phyloP scores from a whole-genome alignment of 2,888 invertebrate genomes.

The Eilema depressum region DNA sequence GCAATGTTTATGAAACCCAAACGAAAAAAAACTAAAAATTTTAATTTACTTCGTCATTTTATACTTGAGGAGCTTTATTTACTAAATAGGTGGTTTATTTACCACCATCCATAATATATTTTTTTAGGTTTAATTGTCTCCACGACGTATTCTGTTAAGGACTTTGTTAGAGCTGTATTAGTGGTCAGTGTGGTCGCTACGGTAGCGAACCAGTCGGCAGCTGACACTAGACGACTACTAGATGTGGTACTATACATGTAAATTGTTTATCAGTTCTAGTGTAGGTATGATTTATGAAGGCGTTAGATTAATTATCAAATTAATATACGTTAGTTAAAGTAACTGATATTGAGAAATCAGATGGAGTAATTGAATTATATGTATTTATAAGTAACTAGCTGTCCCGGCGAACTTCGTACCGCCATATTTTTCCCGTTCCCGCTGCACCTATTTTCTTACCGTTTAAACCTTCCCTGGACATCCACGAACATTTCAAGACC shows the following conservation, averaged over 20 bases:
- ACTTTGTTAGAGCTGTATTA: slow-evolving; percentile 61
- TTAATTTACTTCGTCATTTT: not conserved
- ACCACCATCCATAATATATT: not conserved
- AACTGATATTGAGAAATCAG: not conserved
- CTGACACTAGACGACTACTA: slow-evolving; percentile 76
- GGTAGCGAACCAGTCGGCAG: slow-evolving; percentile 78
- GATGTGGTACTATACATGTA: slow-evolving; percentile 72
- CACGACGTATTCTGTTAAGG: slow-evolving; percentile 51
- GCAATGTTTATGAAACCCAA: not conserved
- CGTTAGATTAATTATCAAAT: slow-evolving; percentile 58
- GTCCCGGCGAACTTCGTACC: too few relatives aligned
- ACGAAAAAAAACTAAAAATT: not conserved
- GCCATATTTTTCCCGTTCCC: too few relatives aligned
- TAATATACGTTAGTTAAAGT: slow-evolving; percentile 16
- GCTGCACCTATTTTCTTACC: too few relatives aligned
- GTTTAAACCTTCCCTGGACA: too few relatives aligned
- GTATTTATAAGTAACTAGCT: not conserved
- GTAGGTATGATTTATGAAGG: slow-evolving; percentile 54
- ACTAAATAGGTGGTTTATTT: too few relatives aligned
- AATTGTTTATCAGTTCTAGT: slow-evolving; percentile 62
- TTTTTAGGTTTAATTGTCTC: slow-evolving; percentile 36
- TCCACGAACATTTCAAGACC: too few relatives aligned
- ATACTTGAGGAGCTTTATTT: too few relatives aligned
- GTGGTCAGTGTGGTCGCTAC: slow-evolving; percentile 75
- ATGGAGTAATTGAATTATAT: not conserved